A percentile compares a stretch with the other conserved stretches of the same genome.
Evolutionary conservation across 2,797 vertebrate genomes (phyloP).

Genomic region (Antennarius maculatus): DNA sequence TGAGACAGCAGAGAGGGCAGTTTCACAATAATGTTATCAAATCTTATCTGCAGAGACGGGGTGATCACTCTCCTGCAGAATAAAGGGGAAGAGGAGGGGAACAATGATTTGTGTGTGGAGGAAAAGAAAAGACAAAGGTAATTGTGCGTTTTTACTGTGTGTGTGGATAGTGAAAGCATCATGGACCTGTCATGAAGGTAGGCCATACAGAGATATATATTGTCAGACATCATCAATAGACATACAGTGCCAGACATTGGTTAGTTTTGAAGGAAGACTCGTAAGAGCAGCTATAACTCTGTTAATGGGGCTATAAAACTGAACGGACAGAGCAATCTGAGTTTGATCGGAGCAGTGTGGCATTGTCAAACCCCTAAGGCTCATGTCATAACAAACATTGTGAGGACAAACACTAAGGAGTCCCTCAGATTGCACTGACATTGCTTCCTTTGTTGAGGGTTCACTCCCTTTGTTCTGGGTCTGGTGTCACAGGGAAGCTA

Average conservation of each 20-base stretch:
- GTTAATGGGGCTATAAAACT: slow-evolving; percentile 71
- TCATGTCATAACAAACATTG: slow-evolving; percentile 51
- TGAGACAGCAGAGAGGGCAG: slow-evolving; percentile 73
- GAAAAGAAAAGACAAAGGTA: slow-evolving; percentile 17
- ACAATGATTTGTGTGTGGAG: slow-evolving; percentile 21
- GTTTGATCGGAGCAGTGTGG: slow-evolving; percentile 24
- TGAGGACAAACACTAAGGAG: slow-evolving; percentile 48
- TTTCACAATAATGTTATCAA: slow-evolving; percentile 75
- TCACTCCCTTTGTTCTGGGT: slow-evolving; percentile 53
- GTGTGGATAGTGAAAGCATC: slow-evolving; percentile 35
- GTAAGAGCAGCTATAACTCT: slow-evolving; percentile 51
- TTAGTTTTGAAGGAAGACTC: slow-evolving; percentile 46
- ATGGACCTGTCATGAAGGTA: slow-evolving; percentile 10
- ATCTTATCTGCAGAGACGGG: slow-evolving; percentile 63
- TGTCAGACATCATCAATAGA: too few species aligned
- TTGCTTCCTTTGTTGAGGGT: slow-evolving; percentile 35
- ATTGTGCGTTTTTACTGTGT: slow-evolving; percentile 35
- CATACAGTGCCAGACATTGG: slow-evolving; percentile 27
- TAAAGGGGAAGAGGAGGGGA: slow-evolving; percentile 29
- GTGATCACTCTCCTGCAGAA: slow-evolving; percentile 65
- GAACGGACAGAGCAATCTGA: slow-evolving; percentile 62
- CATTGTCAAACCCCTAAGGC: slow-evolving; percentile 45
- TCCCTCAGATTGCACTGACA: slow-evolving; percentile 51
- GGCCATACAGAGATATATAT: background rate
- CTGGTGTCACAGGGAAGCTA: slow-evolving; percentile 64